Conservation (phyloP, 2,113 vertebrate genomes). For the Ranitomeya variabilis region DNA sequence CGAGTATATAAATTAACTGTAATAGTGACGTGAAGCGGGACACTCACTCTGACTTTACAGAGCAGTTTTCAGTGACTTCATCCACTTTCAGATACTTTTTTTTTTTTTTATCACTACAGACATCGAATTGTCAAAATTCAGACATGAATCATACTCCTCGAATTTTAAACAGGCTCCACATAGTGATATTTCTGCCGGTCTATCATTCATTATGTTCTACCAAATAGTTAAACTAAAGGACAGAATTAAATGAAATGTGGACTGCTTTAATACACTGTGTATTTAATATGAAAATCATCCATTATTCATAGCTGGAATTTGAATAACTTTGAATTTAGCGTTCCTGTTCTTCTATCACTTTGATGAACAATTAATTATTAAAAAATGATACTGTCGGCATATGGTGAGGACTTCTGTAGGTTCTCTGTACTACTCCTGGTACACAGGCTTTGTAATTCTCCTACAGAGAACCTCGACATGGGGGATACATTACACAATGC, state of each 20-base stretch:
- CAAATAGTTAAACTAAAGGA: slow-evolving; percentile 80
- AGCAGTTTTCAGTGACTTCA: slow-evolving; percentile 25
- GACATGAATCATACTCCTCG: slow-evolving; percentile 69
- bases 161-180: slow-evolving; percentile 74
- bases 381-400: slow-evolving; percentile 81
- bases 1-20: too few relatives aligned
- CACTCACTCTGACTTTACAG: too few relatives aligned
- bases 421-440: neutral
- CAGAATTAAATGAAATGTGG: slow-evolving; percentile 76
- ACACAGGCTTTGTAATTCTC: slow-evolving; percentile 9
- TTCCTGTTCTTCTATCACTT: slow-evolving; percentile 78
- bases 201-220: slow-evolving; percentile 78
- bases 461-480: neutral
- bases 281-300: slow-evolving; percentile 85
- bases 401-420: slow-evolving; percentile 66
- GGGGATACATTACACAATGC: neutral
- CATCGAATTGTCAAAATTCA: slow-evolving; percentile 75
- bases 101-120: neutral
- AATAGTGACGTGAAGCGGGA: too few relatives aligned
- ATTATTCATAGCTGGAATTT: slow-evolving; percentile 83
- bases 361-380: slow-evolving; percentile 88
- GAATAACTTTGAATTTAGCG: slow-evolving; percentile 82
- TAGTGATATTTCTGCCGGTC: slow-evolving; percentile 73
- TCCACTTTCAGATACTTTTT: neutral
- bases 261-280: slow-evolving; percentile 81